Conservation (phyloP, 1,140 invertebrate genomes). For the Geopemphigus sp. region DNA sequence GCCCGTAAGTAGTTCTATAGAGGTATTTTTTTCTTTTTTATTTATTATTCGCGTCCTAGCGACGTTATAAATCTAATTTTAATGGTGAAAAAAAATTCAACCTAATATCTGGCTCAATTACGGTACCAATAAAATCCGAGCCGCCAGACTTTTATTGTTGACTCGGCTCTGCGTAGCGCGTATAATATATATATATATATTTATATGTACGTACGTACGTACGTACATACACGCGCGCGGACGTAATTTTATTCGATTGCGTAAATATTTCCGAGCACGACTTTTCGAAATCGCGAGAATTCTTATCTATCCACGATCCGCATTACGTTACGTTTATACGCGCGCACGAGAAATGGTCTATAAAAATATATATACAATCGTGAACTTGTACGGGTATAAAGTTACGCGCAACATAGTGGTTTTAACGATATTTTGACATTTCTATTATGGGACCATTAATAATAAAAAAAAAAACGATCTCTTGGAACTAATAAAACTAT, state of each 20-base stretch:
- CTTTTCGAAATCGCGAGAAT: constrained; percentile 24
- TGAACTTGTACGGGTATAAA: neutral
- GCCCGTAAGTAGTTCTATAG: neutral
- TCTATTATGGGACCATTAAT: constrained; percentile 14
- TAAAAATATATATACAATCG: constrained; percentile 31
- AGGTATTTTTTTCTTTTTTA: constrained; percentile 4
- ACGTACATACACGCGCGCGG: too few species aligned
- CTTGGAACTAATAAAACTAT: neutral
- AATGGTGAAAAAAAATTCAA: constrained; percentile 34
- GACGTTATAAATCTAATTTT: constrained; percentile 37
- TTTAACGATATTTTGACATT: constrained; percentile 33
- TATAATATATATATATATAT: constrained; percentile 20
- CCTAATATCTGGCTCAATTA: constrained; percentile 15
- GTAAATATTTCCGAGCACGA: constrained; percentile 6
- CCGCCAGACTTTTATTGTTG: constrained; percentile 16
- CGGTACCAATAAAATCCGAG: constrained; percentile 23
- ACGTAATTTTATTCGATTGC: constrained; percentile 3
- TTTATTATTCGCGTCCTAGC: constrained; percentile 9
- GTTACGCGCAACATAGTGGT: neutral
- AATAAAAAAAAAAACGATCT: neutral
- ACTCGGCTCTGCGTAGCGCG: neutral
- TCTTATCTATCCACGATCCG: neutral
- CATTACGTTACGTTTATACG: neutral
- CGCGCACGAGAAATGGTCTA: neutral
- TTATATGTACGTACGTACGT: too few species aligned